Evolutionary conservation across 2,888 invertebrate species (phyloP).

Genomic region (Hydrotaea cyrtoneurina): DNA sequence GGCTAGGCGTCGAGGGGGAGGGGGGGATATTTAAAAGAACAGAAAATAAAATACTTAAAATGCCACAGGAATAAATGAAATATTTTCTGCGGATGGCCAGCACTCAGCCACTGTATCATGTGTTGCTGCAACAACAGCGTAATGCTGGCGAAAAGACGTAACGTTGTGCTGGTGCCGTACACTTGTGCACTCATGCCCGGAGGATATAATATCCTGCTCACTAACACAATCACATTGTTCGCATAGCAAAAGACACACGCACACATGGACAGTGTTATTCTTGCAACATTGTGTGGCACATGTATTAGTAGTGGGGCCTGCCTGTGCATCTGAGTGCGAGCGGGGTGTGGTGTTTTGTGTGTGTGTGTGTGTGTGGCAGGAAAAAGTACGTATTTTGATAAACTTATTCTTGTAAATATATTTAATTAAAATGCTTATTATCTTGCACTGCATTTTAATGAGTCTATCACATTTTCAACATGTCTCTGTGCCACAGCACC

Average conservation of each 20-base stretch:
- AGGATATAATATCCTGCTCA: slow-evolving; percentile 26
- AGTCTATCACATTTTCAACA: slow-evolving; percentile 70
- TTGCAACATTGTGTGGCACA: slow-evolving; percentile 1
- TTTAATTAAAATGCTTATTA: slow-evolving; percentile 74
- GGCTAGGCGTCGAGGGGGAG: no score
- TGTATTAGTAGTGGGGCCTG: not conserved
- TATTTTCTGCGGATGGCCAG: slow-evolving; percentile 9
- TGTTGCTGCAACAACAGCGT: not conserved
- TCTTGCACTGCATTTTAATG: slow-evolving; percentile 74
- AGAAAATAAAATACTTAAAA: slow-evolving; percentile 10
- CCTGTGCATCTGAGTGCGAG: not conserved
- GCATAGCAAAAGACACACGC: not conserved
- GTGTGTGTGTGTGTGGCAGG: not conserved
- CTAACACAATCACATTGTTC: slow-evolving; percentile 12
- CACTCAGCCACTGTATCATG: not conserved
- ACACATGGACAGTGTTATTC: not conserved
- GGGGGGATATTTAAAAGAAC: not conserved
- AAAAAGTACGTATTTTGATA: slow-evolving; percentile 73
- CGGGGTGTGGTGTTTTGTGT: no score
- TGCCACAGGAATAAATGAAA: slow-evolving; percentile 21
- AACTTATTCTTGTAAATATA: slow-evolving; percentile 79
- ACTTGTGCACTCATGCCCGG: not conserved
- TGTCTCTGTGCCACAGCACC: slow-evolving; percentile 56
- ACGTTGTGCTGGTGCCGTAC: not conserved
- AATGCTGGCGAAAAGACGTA: not conserved